A percentile compares a stretch with the other conserved stretches of the same genome.
phyloP scores from a whole-genome alignment of 1,140 invertebrate species.

The Bombus sibiricus region DNA sequence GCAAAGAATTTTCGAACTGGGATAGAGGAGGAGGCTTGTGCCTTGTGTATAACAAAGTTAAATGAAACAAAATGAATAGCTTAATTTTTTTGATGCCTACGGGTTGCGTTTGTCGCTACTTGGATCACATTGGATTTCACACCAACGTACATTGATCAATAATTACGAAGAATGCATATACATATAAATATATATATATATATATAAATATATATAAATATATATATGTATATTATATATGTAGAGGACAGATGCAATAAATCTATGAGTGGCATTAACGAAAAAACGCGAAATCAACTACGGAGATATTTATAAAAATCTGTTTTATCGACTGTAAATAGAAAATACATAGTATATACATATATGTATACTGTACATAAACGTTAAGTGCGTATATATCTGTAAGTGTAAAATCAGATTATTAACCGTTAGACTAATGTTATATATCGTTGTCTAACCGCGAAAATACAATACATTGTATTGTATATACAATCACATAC shows the following conservation, averaged over 20 bases:
- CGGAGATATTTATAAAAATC: neutral
- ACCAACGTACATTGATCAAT: neutral
- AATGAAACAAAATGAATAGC: neutral
- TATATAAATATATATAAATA: neutral
- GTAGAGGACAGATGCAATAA: conserved; percentile 49
- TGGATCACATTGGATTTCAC: neutral
- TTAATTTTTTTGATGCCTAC: neutral
- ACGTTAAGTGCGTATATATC: conserved; percentile 20
- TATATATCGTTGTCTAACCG: conserved; percentile 12
- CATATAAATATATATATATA: neutral
- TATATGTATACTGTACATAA: conserved; percentile 30
- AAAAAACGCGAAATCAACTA: neutral
- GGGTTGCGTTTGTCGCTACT: neutral
- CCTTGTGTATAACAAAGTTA: conserved; percentile 40
- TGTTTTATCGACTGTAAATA: conserved; percentile 38
- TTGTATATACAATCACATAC: neutral
- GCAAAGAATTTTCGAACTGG: neutral
- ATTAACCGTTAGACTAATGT: conserved; percentile 30
- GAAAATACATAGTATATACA: neutral
- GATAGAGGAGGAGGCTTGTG: conserved; percentile 35
- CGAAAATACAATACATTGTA: neutral
- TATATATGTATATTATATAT: conserved; percentile 1
- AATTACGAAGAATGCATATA: neutral
- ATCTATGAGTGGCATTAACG: conserved; percentile 33
- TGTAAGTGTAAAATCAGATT: neutral